These are phyloP conservation scores for Pollimyrus isidori DNA, from an alignment of 2,113 vertebrate species.

Conservation along the genomic window DNA sequence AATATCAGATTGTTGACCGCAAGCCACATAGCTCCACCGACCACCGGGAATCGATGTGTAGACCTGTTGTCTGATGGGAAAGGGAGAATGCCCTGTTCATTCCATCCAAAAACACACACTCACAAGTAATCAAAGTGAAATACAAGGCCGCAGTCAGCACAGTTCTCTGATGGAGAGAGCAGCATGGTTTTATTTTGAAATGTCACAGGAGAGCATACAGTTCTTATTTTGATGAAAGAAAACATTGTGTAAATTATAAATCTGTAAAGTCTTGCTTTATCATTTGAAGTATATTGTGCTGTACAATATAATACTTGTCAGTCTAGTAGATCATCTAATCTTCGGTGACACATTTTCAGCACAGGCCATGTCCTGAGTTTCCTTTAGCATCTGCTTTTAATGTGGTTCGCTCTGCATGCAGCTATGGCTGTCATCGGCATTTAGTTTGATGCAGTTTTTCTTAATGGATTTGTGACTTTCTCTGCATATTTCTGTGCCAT, in stretches of 20 bases:
- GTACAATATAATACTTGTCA: background rate
- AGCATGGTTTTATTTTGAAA: background rate
- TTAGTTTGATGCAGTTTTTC: background rate
- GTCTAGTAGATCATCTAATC: background rate
- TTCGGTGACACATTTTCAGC: background rate
- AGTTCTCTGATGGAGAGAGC: background rate
- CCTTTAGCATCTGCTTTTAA: background rate
- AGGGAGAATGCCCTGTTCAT: background rate
- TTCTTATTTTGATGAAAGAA: background rate
- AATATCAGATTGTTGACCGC: background rate
- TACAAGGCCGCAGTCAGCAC: background rate
- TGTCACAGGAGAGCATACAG: background rate
- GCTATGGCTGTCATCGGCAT: background rate
- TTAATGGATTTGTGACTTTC: background rate
- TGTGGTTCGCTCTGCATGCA: background rate
- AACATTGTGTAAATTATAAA: background rate
- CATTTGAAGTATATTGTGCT: background rate
- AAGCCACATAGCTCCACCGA: constrained; percentile 19
- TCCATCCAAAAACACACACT: background rate
- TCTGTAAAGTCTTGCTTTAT: background rate
- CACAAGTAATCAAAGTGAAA: background rate
- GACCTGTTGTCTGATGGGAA: background rate
- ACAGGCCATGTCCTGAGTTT: background rate
- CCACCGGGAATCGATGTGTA: constrained; percentile 15
- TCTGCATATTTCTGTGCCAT: background rate